These are phyloP conservation scores for Meriones psammophilus DNA, from an alignment of 2,797 vertebrate species.

Conservation along the genomic window DNA sequence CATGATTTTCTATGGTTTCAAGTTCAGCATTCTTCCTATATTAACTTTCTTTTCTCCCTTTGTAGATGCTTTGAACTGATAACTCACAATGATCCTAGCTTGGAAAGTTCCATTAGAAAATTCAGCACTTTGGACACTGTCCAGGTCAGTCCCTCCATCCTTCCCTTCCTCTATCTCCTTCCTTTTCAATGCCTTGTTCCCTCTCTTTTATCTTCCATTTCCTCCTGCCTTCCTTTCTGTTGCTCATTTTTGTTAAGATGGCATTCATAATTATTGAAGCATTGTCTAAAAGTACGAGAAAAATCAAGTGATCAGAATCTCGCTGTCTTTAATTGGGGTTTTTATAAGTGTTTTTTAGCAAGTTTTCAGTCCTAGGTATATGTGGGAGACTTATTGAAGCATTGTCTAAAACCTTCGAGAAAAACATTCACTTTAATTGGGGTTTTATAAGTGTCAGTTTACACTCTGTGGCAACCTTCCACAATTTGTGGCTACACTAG, in stretches of 20 bases:
- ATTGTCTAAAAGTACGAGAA: conserved; percentile 42
- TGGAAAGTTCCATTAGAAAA: background rate
- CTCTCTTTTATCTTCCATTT: background rate
- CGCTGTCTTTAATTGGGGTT: background rate
- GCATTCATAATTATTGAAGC: background rate
- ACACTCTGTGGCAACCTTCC: background rate
- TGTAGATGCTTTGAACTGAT: background rate
- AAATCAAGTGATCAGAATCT: conserved; percentile 28
- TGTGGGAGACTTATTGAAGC: background rate
- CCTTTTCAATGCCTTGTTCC: background rate
- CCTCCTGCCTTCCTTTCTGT: background rate
- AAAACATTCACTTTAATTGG: no score
- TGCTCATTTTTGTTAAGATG: conserved; percentile 11
- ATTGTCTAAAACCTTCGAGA: no score
- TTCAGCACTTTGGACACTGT: background rate
- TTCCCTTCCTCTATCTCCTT: background rate
- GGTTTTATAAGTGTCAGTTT: no score
- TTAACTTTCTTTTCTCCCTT: background rate
- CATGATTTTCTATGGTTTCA: background rate
- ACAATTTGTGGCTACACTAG: conserved; percentile 16
- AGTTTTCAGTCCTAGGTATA: background rate
- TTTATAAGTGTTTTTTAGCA: conserved; percentile 43
- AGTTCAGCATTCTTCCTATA: background rate
- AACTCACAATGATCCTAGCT: background rate
- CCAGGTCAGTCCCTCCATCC: background rate